These are phyloP conservation scores for Anser brachyrhynchus DNA, from an alignment of 2,113 vertebrate genomes.

Conservation along the genomic window DNA sequence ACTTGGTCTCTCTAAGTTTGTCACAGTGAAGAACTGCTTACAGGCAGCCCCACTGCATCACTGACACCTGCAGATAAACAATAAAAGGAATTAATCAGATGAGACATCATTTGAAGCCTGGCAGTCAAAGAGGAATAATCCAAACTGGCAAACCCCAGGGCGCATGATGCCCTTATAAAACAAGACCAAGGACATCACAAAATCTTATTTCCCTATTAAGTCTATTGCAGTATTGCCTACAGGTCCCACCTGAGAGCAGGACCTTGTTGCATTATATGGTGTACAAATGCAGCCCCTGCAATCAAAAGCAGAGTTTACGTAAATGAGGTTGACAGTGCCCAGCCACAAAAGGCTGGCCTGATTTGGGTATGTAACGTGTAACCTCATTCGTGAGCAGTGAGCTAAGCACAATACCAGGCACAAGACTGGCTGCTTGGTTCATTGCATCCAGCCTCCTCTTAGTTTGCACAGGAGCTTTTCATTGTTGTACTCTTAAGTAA, in stretches of 20 bases:
- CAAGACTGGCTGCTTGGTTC: neutral
- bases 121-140: neutral
- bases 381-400: neutral
- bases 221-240: neutral
- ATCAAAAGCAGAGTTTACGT: neutral
- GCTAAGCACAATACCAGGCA: neutral
- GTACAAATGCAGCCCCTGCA: neutral
- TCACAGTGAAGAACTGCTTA: constrained; percentile 9
- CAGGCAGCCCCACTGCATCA: neutral
- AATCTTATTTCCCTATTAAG: neutral
- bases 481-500: neutral
- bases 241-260: neutral
- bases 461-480: neutral
- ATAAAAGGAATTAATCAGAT: neutral
- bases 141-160: neutral
- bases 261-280: neutral
- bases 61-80: constrained; percentile 15
- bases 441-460: neutral
- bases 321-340: neutral
- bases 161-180: neutral
- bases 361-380: accelerated
- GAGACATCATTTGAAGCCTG: neutral
- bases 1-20: constrained; percentile 34
- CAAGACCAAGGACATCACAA: neutral
- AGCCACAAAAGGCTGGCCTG: neutral